Conservation (phyloP, 2,797 vertebrate species). For the Enteromius argenteus region DNA sequence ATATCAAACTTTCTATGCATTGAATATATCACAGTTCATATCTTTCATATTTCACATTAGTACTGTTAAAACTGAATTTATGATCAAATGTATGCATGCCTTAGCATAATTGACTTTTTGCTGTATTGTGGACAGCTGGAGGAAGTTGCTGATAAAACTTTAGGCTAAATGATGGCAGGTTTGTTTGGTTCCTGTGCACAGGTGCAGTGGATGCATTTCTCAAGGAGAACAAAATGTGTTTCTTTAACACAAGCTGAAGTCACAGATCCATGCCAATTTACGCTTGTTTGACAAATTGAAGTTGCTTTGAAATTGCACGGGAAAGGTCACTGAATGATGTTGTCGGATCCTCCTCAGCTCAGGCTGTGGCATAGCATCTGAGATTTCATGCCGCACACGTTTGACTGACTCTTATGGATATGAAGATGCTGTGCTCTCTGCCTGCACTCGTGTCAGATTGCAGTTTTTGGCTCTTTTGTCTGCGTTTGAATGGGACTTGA, state of each 20-base stretch:
- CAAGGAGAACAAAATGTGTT: conserved; percentile 32
- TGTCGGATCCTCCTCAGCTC: conserved; percentile 7
- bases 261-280: conserved; percentile 38
- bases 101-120: not conserved
- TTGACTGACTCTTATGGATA: conserved; percentile 52
- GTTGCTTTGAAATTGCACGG: conserved; percentile 43
- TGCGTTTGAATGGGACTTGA: conserved; percentile 69
- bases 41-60: not conserved
- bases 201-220: conserved; percentile 24
- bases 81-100: not conserved
- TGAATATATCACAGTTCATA: not conserved
- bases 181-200: conserved; percentile 35
- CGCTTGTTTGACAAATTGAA: conserved; percentile 56
- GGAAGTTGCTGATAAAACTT: conserved; percentile 42
- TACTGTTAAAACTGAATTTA: not conserved
- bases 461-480: conserved; percentile 64
- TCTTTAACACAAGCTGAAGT: conserved; percentile 44
- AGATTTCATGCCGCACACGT: not conserved
- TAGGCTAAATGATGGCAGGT: conserved; percentile 47
- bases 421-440: conserved; percentile 63
- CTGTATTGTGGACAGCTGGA: conserved; percentile 28
- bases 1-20: not conserved
- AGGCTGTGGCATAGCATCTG: not conserved
- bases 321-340: conserved; percentile 43
- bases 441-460: conserved; percentile 73